Conservation (phyloP, 2,888 invertebrate genomes). For the Tortrix viridana region DNA sequence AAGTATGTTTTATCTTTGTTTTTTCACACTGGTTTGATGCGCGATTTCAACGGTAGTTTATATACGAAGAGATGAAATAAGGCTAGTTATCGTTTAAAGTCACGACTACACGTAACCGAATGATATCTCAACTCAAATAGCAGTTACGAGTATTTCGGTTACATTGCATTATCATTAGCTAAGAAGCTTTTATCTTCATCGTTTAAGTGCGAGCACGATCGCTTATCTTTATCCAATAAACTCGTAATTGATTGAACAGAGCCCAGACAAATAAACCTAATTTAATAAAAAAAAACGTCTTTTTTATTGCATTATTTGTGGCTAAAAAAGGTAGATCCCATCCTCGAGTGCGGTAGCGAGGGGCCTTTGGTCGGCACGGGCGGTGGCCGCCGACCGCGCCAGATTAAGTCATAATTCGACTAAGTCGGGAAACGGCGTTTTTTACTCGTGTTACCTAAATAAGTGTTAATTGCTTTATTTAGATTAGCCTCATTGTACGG, state of each 20-base stretch:
- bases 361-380: conserved; percentile 18
- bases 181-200: conserved; percentile 18
- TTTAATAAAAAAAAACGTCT: conserved; percentile 34
- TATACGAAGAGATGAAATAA: too few species aligned
- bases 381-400: conserved; percentile 19
- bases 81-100: too few species aligned
- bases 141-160: background rate
- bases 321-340: conserved; percentile 33
- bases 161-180: conserved; percentile 8
- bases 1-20: conserved; percentile 24
- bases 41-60: too few species aligned
- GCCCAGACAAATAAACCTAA: conserved; percentile 31
- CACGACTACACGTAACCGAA: too few species aligned
- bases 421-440: conserved; percentile 2
- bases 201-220: conserved; percentile 17
- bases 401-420: conserved; percentile 34
- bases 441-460: conserved; percentile 12
- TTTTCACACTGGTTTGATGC: background rate
- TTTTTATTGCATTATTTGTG: conserved; percentile 32
- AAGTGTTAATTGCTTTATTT: conserved; percentile 24
- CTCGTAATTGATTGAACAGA: conserved; percentile 25
- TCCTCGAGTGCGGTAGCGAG: conserved; percentile 28
- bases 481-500: background rate
- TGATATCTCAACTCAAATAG: background rate
- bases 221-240: conserved; percentile 32